A percentile compares a stretch with the other conserved stretches of the same genome.
Evolutionary conservation across 2,888 invertebrate genomes (phyloP).

Genomic region (Platerodrilus igneus): DNA sequence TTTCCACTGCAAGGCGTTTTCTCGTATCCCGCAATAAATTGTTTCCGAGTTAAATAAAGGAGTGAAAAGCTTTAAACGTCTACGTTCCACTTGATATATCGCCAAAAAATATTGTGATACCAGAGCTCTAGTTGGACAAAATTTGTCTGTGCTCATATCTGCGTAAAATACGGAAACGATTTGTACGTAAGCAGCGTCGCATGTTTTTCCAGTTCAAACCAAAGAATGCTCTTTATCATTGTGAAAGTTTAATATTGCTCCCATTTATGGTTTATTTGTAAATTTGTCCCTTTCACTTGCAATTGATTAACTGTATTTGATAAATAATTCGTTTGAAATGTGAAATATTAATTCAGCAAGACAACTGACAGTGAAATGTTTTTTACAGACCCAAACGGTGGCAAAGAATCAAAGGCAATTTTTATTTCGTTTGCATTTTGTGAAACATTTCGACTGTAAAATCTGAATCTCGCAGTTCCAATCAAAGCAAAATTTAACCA

Average conservation of each 20-base stretch:
- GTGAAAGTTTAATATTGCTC: too few relatives aligned
- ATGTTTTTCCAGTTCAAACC: neutral
- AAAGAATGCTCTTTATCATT: neutral
- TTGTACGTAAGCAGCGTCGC: conserved; percentile 1
- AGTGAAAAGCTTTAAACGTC: conserved; percentile 17
- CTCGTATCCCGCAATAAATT: conserved; percentile 18
- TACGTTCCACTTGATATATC: conserved; percentile 16
- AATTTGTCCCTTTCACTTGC: too few relatives aligned
- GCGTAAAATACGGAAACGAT: neutral
- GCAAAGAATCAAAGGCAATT: conserved; percentile 10
- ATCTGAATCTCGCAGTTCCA: conserved; percentile 6
- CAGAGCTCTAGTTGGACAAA: conserved; percentile 6
- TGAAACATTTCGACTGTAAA: conserved; percentile 9
- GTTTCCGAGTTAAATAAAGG: conserved; percentile 20
- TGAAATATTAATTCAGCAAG: too few relatives aligned
- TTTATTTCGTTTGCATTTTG: conserved; percentile 9
- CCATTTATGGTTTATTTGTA: too few relatives aligned
- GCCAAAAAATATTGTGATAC: conserved; percentile 12
- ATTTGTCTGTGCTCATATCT: conserved; percentile 11
- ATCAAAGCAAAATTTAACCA: conserved; percentile 11
- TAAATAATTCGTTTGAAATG: too few relatives aligned
- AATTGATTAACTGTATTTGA: too few relatives aligned
- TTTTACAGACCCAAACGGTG: conserved; percentile 2
- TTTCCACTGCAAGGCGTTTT: conserved; percentile 14
- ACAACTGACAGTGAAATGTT: too few relatives aligned